Conservation (phyloP, 2,113 vertebrate species). For the Muntiacus muntjak region DNA sequence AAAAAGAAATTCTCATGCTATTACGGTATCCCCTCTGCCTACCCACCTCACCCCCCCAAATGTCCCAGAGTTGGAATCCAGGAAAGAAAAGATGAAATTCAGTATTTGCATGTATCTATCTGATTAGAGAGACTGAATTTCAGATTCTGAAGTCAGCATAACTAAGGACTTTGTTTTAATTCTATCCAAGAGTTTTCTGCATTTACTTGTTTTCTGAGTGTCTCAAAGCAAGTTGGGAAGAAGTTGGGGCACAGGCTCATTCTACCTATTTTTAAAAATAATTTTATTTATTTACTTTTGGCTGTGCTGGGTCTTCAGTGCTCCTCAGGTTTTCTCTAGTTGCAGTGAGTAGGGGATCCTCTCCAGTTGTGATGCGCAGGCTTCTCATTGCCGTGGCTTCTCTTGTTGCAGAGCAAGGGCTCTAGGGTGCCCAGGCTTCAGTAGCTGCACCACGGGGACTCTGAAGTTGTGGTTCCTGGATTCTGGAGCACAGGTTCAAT, state of each 20-base stretch:
- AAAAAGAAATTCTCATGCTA: neutral
- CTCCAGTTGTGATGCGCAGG: fast-evolving
- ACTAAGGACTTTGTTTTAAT: neutral
- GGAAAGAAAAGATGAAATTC: neutral
- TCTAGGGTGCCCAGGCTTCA: neutral
- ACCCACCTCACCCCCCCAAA: neutral
- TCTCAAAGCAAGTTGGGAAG: neutral
- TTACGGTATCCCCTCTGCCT: neutral
- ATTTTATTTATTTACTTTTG: neutral
- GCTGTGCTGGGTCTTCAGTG: neutral
- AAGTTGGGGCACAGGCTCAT: neutral
- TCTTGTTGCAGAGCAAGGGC: neutral
- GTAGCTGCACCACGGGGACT: neutral
- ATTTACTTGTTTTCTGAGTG: neutral
- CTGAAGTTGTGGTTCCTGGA: neutral
- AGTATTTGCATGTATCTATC: neutral
- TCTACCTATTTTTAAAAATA: neutral
- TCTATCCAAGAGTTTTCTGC: neutral
- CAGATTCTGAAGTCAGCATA: neutral
- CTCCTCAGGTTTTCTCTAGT: neutral
- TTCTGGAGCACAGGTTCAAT: neutral
- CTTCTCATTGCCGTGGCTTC: neutral
- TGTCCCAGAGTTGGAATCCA: neutral
- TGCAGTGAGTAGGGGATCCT: neutral
- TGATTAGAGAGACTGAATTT: neutral